These are phyloP conservation scores for Bubo scandiacus DNA, from an alignment of 2,113 vertebrate genomes.

Conservation along the genomic window DNA sequence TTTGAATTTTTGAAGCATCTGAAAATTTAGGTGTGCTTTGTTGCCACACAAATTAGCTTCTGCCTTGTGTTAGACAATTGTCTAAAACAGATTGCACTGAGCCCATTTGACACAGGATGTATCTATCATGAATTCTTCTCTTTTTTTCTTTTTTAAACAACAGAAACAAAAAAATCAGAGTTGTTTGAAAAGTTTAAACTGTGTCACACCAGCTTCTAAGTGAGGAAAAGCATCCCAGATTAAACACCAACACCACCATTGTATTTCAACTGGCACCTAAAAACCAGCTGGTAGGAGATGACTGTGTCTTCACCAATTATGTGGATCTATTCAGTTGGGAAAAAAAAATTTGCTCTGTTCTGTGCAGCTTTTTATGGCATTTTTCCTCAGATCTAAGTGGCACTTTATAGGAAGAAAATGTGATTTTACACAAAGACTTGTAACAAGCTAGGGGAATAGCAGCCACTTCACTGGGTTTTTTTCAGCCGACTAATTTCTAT, in stretches of 20 bases:
- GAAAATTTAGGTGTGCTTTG: background rate
- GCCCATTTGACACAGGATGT: background rate
- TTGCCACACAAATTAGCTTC: background rate
- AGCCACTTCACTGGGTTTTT: background rate
- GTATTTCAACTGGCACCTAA: background rate
- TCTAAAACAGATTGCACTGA: background rate
- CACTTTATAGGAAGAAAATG: background rate
- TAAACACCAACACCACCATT: background rate
- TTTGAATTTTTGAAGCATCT: background rate
- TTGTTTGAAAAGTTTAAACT: background rate
- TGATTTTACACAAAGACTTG: background rate
- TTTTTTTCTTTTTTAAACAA: background rate
- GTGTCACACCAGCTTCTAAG: background rate
- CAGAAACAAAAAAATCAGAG: background rate
- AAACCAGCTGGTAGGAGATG: background rate
- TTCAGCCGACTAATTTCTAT: conserved; percentile 42
- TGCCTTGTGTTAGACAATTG: background rate
- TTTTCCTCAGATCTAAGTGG: background rate
- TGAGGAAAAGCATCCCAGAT: background rate
- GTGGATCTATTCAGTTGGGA: background rate
- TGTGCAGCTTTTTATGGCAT: background rate
- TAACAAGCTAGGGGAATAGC: background rate
- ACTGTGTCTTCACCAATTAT: background rate
- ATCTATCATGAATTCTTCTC: background rate
- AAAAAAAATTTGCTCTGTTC: background rate